Conservation (phyloP, 2,797 vertebrate species). For the Microctenopoma stevenorrisi region DNA sequence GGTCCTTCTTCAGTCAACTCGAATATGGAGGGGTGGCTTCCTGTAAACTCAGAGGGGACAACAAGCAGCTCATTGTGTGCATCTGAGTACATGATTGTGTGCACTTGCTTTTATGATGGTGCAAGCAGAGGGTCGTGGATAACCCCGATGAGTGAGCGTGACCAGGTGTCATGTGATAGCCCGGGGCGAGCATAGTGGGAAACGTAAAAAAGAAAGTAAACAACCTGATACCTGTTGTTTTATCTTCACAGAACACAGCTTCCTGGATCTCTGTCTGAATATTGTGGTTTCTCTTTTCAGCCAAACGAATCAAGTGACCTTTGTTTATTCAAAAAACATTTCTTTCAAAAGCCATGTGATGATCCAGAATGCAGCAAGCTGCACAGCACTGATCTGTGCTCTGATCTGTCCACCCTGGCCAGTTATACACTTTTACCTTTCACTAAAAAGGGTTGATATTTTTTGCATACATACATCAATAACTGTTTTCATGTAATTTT, state of each 20-base stretch:
- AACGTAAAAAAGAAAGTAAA: constrained; percentile 66
- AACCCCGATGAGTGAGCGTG: constrained; percentile 69
- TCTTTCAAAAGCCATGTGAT: neutral
- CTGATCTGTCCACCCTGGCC: too few species aligned
- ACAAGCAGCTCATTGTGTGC: constrained; percentile 71
- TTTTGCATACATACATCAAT: neutral
- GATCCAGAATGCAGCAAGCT: neutral
- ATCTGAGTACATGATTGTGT: constrained; percentile 39
- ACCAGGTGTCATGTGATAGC: constrained; percentile 80
- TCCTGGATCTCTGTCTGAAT: neutral
- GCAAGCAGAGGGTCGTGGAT: constrained; percentile 42
- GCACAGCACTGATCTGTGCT: too few species aligned
- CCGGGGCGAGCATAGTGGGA: constrained; percentile 63
- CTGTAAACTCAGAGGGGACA: constrained; percentile 41
- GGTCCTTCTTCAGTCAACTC: constrained; percentile 22
- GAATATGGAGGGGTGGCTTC: constrained; percentile 51
- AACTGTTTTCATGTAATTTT: neutral
- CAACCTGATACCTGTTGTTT: constrained; percentile 42
- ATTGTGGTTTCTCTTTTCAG: too few species aligned
- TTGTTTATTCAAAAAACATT: neutral
- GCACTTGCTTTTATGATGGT: constrained; percentile 41
- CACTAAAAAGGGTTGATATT: too few species aligned
- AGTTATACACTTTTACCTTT: too few species aligned
- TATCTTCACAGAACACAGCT: constrained; percentile 5
- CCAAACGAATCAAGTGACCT: neutral